Percentiles rank a stretch among this genome's conserved stretches.
These are phyloP conservation scores for Madoqua kirkii DNA, from an alignment of 2,113 vertebrate species.

Conservation along the genomic window DNA sequence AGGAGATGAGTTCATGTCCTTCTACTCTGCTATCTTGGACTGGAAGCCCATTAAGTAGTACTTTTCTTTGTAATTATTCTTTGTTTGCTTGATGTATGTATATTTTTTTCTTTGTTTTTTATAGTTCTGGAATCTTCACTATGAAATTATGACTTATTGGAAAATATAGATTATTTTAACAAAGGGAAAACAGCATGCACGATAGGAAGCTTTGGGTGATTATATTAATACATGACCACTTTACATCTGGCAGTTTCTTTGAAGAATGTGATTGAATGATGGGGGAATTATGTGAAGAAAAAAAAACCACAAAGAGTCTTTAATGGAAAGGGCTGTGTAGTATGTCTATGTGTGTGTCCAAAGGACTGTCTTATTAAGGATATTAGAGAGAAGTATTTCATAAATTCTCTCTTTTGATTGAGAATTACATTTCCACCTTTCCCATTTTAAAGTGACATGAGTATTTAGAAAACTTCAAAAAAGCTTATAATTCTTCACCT, in stretches of 20 bases:
- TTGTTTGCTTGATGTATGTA: not conserved
- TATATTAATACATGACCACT: not conserved
- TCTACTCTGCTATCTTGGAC: not conserved
- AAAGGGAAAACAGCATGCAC: conserved; percentile 10
- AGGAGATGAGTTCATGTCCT: not conserved
- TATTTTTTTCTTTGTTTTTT: not conserved
- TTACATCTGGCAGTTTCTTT: not conserved
- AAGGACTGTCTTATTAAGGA: not conserved
- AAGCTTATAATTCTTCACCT: not conserved
- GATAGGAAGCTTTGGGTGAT: not conserved
- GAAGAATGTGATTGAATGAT: not conserved
- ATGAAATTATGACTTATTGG: not conserved
- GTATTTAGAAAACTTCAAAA: too few species aligned
- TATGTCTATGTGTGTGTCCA: not conserved
- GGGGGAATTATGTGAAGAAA: not conserved
- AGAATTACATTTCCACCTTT: not conserved
- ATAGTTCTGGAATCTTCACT: not conserved
- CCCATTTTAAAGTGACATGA: not conserved
- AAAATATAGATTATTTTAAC: not conserved
- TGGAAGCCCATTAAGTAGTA: not conserved
- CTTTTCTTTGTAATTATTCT: conserved; percentile 23
- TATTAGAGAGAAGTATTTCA: not conserved
- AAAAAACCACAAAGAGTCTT: not conserved
- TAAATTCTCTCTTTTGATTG: not conserved
- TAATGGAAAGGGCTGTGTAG: not conserved